Conservation (phyloP, 2,797 vertebrate genomes). For the Hylomyscus alleni region DNA sequence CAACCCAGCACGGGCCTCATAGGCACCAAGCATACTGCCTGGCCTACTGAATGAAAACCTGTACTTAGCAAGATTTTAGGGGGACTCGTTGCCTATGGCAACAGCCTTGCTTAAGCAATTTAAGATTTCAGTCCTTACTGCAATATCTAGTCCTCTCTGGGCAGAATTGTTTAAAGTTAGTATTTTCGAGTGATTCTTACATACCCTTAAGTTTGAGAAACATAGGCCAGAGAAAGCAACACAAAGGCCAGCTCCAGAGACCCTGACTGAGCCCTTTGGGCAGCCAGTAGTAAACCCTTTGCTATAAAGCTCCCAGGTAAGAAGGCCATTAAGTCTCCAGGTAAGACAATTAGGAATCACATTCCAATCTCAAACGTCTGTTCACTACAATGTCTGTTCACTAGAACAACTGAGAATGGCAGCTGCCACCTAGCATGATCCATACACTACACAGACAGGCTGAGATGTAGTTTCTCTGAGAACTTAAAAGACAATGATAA, state of each 20-base stretch:
- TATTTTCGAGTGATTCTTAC: neutral
- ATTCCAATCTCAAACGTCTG: neutral
- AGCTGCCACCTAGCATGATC: neutral
- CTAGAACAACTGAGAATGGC: rapidly evolving
- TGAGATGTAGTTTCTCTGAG: slow-evolving; percentile 70
- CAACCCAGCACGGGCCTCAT: rapidly evolving
- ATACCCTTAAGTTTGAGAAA: neutral
- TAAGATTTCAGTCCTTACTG: too few species aligned
- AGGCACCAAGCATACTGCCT: neutral
- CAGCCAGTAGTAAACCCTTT: neutral
- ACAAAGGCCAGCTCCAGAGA: neutral
- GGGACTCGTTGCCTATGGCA: neutral
- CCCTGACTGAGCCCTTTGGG: rapidly evolving
- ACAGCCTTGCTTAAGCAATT: neutral
- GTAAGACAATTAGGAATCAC: neutral
- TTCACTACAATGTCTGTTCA: too few species aligned
- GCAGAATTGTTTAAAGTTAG: neutral
- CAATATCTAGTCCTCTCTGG: neutral
- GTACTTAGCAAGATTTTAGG: neutral
- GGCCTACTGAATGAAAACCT: neutral
- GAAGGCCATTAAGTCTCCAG: neutral
- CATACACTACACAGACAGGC: neutral
- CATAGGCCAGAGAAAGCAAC: neutral
- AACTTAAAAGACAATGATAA: slow-evolving; percentile 62
- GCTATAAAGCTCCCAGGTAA: neutral